Percentiles rank a stretch among this genome's conserved stretches.
Evolutionary conservation across 2,888 invertebrate species (phyloP).

Genomic region (Eilema griseolum): DNA sequence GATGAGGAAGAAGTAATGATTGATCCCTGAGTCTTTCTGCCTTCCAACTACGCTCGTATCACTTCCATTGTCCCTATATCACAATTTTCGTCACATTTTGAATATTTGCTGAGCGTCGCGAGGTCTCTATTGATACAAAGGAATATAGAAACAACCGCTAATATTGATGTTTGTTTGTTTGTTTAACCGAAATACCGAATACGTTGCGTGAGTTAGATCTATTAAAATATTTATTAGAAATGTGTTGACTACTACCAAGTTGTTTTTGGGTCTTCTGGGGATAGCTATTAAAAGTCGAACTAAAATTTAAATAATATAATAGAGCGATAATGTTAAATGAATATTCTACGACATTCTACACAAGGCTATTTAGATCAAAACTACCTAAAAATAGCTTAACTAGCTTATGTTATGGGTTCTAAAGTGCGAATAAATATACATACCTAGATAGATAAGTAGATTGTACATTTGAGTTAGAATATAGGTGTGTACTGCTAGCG

Average conservation of each 20-base stretch:
- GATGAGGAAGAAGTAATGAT: too few relatives aligned
- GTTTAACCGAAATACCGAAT: slow-evolving; percentile 38
- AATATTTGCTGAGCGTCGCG: slow-evolving; percentile 50
- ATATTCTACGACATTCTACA: too few relatives aligned
- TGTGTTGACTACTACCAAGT: not conserved
- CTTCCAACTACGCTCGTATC: slow-evolving; percentile 9
- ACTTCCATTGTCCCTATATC: slow-evolving; percentile 12
- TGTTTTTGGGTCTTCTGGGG: slow-evolving; percentile 7
- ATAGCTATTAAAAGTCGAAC: slow-evolving; percentile 2
- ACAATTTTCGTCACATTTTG: slow-evolving; percentile 24
- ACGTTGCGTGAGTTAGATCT: slow-evolving; percentile 42
- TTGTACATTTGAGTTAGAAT: too few relatives aligned
- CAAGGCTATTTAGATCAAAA: too few relatives aligned
- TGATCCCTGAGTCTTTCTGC: too few relatives aligned
- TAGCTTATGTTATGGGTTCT: too few relatives aligned
- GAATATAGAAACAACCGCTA: slow-evolving; percentile 44
- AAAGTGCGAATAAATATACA: too few relatives aligned
- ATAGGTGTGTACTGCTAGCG: too few relatives aligned
- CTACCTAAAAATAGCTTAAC: too few relatives aligned
- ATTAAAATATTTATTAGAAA: slow-evolving; percentile 36
- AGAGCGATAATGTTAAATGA: not conserved
- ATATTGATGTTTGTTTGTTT: slow-evolving; percentile 47
- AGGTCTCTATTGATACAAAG: slow-evolving; percentile 51
- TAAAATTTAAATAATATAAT: not conserved
- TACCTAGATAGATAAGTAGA: too few relatives aligned